Conservation (phyloP, 2,797 vertebrate species). For the Zenarchopterus dispar region DNA sequence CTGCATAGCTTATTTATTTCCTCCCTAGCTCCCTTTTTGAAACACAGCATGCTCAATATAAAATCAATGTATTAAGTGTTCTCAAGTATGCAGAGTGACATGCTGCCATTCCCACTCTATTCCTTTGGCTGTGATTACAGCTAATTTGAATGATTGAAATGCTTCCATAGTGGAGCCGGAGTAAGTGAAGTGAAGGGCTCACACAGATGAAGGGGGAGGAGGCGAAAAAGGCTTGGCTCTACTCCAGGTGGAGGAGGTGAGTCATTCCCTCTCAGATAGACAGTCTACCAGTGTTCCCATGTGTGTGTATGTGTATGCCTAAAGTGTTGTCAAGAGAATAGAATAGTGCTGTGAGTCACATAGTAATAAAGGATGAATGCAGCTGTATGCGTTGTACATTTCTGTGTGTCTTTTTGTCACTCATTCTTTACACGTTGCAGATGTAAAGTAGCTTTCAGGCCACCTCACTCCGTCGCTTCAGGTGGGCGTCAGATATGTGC, state of each 20-base stretch:
- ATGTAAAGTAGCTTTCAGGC: conserved; percentile 24
- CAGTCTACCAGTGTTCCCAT: conserved; percentile 43
- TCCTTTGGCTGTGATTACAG: conserved; percentile 78
- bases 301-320: conserved; percentile 20
- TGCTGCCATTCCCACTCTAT: conserved; percentile 68
- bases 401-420: conserved; percentile 14
- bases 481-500: conserved; percentile 49
- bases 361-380: conserved; percentile 35
- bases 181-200: conserved; percentile 77
- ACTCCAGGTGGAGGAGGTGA: conserved; percentile 79
- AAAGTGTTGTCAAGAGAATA: conserved; percentile 38
- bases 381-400: conserved; percentile 29
- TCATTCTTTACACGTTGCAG: conserved; percentile 9
- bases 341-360: conserved; percentile 44
- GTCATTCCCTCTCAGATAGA: conserved; percentile 72
- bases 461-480: conserved; percentile 9
- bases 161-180: conserved; percentile 71
- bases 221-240: conserved; percentile 73
- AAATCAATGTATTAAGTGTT: conserved; percentile 79
- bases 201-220: conserved; percentile 77
- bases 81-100: conserved; percentile 74
- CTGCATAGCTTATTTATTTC: conserved; percentile 63
- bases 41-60: conserved; percentile 69
- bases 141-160: conserved; percentile 83
- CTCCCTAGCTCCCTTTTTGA: conserved; percentile 45